phyloP scores from a whole-genome alignment of 2,113 vertebrate species.

The Pygoscelis antarcticus region DNA sequence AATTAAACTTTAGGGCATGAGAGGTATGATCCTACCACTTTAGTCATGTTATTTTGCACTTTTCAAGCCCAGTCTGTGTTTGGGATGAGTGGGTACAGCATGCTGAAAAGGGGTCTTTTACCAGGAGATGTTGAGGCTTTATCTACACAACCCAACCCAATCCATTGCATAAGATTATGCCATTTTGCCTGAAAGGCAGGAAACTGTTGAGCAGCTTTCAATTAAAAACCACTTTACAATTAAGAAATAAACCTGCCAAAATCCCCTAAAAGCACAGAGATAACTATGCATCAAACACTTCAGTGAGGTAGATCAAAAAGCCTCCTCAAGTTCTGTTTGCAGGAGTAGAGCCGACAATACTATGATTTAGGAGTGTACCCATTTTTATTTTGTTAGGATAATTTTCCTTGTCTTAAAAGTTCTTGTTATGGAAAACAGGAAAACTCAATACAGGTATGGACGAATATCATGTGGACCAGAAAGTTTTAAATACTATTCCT shows the following conservation, averaged over 20 bases:
- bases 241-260: not conserved
- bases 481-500: not conserved
- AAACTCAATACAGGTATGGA: not conserved
- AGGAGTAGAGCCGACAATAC: not conserved
- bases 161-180: not conserved
- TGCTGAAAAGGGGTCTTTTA: not conserved
- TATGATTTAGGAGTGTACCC: not conserved
- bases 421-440: not conserved
- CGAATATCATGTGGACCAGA: not conserved
- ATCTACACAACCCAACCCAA: not conserved
- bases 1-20: not conserved
- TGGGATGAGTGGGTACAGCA: not conserved
- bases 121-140: not conserved
- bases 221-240: not conserved
- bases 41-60: not conserved
- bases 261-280: not conserved
- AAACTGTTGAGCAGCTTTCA: not conserved
- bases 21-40: not conserved
- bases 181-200: not conserved
- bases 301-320: not conserved
- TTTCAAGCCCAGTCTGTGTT: not conserved
- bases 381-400: not conserved
- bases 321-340: not conserved
- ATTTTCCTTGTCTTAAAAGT: not conserved
- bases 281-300: not conserved